These are phyloP conservation scores for Trogon surrucura DNA, from an alignment of 2,113 vertebrate species.

Conservation along the genomic window DNA sequence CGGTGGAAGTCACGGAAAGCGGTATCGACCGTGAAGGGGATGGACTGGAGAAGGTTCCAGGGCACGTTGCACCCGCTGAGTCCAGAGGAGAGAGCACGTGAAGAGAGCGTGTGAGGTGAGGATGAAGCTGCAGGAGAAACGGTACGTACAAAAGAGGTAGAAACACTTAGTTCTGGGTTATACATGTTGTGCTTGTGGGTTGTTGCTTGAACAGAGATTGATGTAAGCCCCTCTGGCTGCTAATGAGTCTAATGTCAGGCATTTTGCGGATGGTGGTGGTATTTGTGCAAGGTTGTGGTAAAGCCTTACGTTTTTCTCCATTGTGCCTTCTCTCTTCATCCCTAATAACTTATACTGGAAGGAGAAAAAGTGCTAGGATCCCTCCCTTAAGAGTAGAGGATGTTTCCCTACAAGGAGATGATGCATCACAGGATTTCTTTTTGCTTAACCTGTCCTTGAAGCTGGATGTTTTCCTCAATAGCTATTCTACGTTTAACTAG, in stretches of 20 bases:
- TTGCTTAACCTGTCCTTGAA: neutral
- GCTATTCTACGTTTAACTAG: accelerated
- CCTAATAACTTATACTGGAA: neutral
- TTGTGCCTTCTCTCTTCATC: neutral
- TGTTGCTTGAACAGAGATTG: accelerated
- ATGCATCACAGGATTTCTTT: neutral
- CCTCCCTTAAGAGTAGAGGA: neutral
- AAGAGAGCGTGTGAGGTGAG: neutral
- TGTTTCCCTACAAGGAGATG: neutral
- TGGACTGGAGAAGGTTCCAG: conserved; percentile 63
- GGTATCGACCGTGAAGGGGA: conserved; percentile 44
- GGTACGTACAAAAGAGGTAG: neutral
- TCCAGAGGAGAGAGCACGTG: accelerated
- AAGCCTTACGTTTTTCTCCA: neutral
- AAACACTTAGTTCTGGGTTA: accelerated
- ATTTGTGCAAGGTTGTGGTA: accelerated
- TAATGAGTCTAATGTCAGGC: accelerated
- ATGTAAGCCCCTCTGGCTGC: accelerated
- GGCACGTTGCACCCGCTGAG: conserved; percentile 60
- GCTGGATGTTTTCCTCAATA: neutral
- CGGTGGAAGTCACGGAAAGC: conserved; percentile 73
- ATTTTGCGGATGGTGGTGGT: accelerated
- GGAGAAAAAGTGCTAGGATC: neutral
- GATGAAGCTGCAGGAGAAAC: neutral
- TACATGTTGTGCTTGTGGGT: accelerated